phyloP scores from a whole-genome alignment of 1,140 invertebrate species.

The Drosophila equinoxialis region DNA sequence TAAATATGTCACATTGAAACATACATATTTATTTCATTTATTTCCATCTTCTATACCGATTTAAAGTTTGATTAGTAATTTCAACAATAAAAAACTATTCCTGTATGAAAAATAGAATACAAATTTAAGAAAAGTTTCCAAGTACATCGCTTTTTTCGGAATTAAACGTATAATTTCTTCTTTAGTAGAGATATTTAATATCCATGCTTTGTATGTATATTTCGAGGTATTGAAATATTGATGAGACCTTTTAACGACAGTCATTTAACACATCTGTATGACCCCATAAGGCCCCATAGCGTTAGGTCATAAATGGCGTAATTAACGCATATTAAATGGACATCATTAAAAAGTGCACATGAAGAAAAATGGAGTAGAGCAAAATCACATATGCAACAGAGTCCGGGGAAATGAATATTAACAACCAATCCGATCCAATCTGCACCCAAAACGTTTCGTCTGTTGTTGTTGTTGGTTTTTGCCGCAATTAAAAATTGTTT shows the following conservation, averaged over 20 bases:
- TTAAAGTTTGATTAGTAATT: too few relatives aligned
- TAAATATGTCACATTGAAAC: too few relatives aligned
- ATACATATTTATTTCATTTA: too few relatives aligned
- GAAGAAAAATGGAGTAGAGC: conserved; percentile 51
- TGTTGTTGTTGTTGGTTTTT: background rate
- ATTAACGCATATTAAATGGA: conserved; percentile 77
- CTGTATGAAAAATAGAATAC: too few relatives aligned
- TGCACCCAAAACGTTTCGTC: conserved; percentile 20
- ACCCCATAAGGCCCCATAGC: conserved; percentile 29
- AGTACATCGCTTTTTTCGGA: too few relatives aligned
- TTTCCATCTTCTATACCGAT: too few relatives aligned
- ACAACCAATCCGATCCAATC: background rate
- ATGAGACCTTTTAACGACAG: conserved; percentile 70
- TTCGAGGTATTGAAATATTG: conserved; percentile 56
- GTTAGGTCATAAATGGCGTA: conserved; percentile 68
- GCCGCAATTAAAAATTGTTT: conserved; percentile 9
- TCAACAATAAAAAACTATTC: too few relatives aligned
- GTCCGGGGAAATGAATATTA: conserved; percentile 1
- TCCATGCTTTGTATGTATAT: background rate
- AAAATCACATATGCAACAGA: conserved; percentile 51
- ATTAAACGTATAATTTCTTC: background rate
- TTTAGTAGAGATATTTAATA: background rate
- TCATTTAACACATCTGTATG: conserved; percentile 71
- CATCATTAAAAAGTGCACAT: conserved; percentile 64
- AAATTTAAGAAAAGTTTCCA: too few relatives aligned